Evolutionary conservation across 2,888 invertebrate species (phyloP).

Genomic region (Lymantria monacha): DNA sequence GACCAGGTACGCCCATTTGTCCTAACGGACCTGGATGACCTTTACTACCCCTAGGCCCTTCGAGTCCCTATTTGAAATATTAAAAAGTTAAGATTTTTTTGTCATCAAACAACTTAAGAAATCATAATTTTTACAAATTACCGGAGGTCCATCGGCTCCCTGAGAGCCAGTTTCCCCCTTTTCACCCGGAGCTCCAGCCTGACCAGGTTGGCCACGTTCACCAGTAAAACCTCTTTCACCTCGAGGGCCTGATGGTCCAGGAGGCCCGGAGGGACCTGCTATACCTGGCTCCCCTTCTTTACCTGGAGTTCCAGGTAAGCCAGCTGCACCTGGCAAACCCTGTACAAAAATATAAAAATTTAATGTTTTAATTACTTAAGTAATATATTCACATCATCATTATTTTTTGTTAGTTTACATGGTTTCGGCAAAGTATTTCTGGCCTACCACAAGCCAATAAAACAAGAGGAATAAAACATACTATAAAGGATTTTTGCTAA

Average conservation of each 20-base stretch:
- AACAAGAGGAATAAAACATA: too few species aligned
- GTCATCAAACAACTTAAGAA: too few species aligned
- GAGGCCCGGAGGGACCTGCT: constrained; percentile 84
- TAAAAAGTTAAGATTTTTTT: background rate
- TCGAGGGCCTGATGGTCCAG: constrained; percentile 83
- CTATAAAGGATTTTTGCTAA: too few species aligned
- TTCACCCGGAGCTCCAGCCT: constrained; percentile 84
- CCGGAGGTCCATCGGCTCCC: constrained; percentile 86
- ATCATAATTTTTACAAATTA: constrained; percentile 43
- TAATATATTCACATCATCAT: background rate
- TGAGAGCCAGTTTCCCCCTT: constrained; percentile 86
- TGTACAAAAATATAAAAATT: constrained; percentile 33
- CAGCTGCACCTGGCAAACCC: constrained; percentile 89
- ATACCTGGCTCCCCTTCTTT: constrained; percentile 90
- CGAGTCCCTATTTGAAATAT: constrained; percentile 76
- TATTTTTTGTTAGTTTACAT: background rate
- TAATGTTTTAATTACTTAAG: too few species aligned
- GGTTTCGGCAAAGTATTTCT: too few species aligned
- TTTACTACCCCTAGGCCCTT: constrained; percentile 86
- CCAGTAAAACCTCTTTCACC: constrained; percentile 89
- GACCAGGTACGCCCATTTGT: constrained; percentile 87
- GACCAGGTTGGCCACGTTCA: constrained; percentile 87
- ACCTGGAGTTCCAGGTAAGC: constrained; percentile 88
- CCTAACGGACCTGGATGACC: constrained; percentile 88
- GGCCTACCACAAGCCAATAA: too few species aligned